Base-by-base conservation (phyloP, 2,113 vertebrate species). In the Carlito syrichta region DNA sequence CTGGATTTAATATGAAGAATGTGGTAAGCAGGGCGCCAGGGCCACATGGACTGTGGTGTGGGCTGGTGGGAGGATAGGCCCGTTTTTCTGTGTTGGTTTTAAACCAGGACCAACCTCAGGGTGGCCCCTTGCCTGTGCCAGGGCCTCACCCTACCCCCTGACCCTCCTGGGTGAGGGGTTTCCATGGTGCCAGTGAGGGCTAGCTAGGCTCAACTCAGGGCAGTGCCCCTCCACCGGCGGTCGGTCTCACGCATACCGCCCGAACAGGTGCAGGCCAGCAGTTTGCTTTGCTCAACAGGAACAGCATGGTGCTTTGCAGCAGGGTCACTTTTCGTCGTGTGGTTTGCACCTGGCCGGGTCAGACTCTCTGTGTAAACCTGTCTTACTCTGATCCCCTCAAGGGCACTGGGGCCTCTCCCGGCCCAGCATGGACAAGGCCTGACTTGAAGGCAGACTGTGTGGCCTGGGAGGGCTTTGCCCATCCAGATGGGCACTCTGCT, bases 191-290 rank as follows among this genome's bases (percentile, higher is more conserved):
- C 16, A 66, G n/a, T 9, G 8, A 45, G n/a, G 10, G 30, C 16
- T 0, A 4, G 93, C 73, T 25, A 43, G 40, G 16, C 73, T 74
- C 5, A 5, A 43, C 23, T 10, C 1, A 0, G 38, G 66, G 86
- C 62, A 6, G 50, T 8, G 13, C 3, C 25, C 48, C 45, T 30
- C 17, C 3, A 1, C 69, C 0, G 32, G 38, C 52, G 7, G 1
- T n/a, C n/a, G 3, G 32, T 5, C 56, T 22, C 9, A 0, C 1
- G 23, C 30, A 0, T 0, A 0, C 62, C 0, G 0, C 48, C 69
- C 60, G n/a, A 76, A 14, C 89, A 23, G 71, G 77, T 74, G 52
- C 52, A 16, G 69, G n/a, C 45, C 40, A 11, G 52, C 58, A 0
- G 10, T 60, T 16, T 35, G 79, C 85, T 73, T 32, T 7, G 45